Conservation (phyloP, 2,797 vertebrate genomes). For the Acanthurus lineatus region DNA sequence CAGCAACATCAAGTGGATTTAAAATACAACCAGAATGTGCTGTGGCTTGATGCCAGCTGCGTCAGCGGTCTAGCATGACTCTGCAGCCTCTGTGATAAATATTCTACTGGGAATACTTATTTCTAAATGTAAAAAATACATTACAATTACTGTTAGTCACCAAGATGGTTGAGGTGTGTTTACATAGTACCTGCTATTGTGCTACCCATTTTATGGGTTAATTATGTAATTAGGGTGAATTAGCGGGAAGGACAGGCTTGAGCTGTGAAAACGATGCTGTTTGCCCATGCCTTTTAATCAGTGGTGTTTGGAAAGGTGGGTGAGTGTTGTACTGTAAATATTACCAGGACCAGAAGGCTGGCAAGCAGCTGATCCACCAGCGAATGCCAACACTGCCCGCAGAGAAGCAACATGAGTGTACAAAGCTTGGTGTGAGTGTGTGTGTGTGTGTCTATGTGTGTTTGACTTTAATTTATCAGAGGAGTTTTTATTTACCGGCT, state of each 20-base stretch:
- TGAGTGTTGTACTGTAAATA: slow-evolving; percentile 59
- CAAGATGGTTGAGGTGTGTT: slow-evolving; percentile 5
- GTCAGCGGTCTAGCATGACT: slow-evolving; percentile 36
- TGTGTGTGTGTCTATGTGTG: slow-evolving; percentile 13
- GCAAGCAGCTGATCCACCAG: slow-evolving; percentile 35
- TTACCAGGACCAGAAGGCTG: slow-evolving; percentile 55
- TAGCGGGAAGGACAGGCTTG: slow-evolving; percentile 1
- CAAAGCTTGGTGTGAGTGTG: slow-evolving; percentile 5
- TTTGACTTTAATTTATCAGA: slow-evolving; percentile 7
- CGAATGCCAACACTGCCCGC: slow-evolving; percentile 44
- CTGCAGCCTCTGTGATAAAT: slow-evolving; percentile 32
- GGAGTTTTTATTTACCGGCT: too few relatives aligned
- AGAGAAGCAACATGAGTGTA: slow-evolving; percentile 33
- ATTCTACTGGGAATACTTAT: slow-evolving; percentile 1
- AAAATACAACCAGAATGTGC: slow-evolving; percentile 48
- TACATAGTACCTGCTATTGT: slow-evolving; percentile 3
- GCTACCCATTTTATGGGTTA: slow-evolving; percentile 12
- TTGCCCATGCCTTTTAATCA: slow-evolving; percentile 34
- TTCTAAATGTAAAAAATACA: slow-evolving; percentile 11
- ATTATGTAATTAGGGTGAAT: slow-evolving; percentile 22
- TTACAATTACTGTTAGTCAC: slow-evolving; percentile 11
- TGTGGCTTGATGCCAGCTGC: slow-evolving; percentile 22
- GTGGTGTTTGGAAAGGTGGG: slow-evolving; percentile 36
- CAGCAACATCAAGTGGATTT: slow-evolving; percentile 58
- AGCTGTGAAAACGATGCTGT: slow-evolving; percentile 20